A percentile compares a stretch with the other conserved stretches of the same genome.
Evolutionary conservation across 53 echinoderm and acorn worm genomes (phyloP).

Genomic region (Holothuria leucospilota): DNA sequence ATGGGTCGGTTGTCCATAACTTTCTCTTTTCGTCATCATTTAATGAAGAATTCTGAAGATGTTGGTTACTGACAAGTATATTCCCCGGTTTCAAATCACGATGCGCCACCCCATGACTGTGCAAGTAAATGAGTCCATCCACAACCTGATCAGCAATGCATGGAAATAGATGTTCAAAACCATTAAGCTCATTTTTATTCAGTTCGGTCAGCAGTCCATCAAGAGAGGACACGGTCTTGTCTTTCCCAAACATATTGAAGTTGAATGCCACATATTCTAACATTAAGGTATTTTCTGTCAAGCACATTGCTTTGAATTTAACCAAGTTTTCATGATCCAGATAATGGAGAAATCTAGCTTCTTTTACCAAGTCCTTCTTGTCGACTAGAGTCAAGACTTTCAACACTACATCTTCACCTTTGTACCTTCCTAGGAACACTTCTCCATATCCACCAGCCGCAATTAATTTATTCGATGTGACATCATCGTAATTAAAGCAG

Average conservation of each 20-base stretch:
- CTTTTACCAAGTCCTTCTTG: not conserved
- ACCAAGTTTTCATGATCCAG: not conserved
- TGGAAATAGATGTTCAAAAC: constrained; percentile 1
- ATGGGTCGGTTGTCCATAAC: not conserved
- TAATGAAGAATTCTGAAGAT: not conserved
- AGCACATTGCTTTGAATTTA: constrained; percentile 20
- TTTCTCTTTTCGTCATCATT: not conserved
- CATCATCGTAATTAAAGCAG: constrained; percentile 23
- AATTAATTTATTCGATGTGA: not conserved
- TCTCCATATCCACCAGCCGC: constrained; percentile 3
- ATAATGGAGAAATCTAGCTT: not conserved
- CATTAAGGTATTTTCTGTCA: constrained; percentile 1
- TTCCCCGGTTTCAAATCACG: constrained; percentile 11
- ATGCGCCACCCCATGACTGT: not conserved
- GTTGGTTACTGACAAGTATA: constrained; percentile 15
- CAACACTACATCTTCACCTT: not conserved
- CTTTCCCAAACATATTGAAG: not conserved
- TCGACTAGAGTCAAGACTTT: not conserved
- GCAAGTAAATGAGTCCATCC: constrained; percentile 4
- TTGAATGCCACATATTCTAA: constrained; percentile 26
- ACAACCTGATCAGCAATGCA: not conserved
- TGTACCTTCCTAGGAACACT: not conserved
- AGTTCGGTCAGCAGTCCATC: not conserved
- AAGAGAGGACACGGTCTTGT: not conserved
- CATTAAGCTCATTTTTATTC: not conserved